phyloP scores from a whole-genome alignment of 2,113 vertebrate species.

The Hiodon tergisus region DNA sequence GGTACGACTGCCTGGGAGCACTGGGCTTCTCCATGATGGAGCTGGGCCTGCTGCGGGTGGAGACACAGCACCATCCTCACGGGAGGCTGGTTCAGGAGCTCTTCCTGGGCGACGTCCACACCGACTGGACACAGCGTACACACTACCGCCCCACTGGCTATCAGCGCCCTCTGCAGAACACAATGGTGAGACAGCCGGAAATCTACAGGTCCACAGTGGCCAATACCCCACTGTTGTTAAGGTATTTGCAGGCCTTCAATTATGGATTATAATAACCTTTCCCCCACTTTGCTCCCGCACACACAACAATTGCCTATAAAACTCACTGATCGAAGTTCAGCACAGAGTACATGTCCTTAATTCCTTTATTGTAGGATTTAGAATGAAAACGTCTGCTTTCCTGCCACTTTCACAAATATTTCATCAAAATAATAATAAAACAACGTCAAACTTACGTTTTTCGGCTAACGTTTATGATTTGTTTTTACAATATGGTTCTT shows the following conservation, averaged over 20 bases:
- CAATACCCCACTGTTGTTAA: not conserved
- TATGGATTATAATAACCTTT: not conserved
- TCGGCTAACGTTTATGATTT: too few relatives aligned
- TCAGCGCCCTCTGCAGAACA: conserved; percentile 77
- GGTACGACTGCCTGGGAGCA: conserved; percentile 59
- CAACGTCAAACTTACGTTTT: too few relatives aligned
- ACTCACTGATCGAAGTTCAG: too few relatives aligned
- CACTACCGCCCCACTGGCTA: conserved; percentile 78
- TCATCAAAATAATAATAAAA: too few relatives aligned
- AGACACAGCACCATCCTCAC: conserved; percentile 58
- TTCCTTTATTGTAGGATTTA: too few relatives aligned
- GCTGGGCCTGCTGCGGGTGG: conserved; percentile 73
- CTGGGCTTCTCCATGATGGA: conserved; percentile 84
- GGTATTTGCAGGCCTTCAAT: not conserved
- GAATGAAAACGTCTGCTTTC: too few relatives aligned
- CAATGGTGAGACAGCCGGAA: conserved; percentile 66
- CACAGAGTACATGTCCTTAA: too few relatives aligned
- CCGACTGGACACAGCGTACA: conserved; percentile 67
- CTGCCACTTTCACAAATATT: too few relatives aligned
- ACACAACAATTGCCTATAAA: not conserved
- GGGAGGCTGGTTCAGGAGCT: conserved; percentile 72
- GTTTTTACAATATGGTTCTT: too few relatives aligned
- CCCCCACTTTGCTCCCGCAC: not conserved
- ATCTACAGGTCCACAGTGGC: not conserved
- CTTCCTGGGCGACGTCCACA: conserved; percentile 82